Evolutionary conservation across 2,888 invertebrate species (phyloP), one percentile per base, ranked within the genome.

Genomic region (Ennomos fuscantarius): DNA sequence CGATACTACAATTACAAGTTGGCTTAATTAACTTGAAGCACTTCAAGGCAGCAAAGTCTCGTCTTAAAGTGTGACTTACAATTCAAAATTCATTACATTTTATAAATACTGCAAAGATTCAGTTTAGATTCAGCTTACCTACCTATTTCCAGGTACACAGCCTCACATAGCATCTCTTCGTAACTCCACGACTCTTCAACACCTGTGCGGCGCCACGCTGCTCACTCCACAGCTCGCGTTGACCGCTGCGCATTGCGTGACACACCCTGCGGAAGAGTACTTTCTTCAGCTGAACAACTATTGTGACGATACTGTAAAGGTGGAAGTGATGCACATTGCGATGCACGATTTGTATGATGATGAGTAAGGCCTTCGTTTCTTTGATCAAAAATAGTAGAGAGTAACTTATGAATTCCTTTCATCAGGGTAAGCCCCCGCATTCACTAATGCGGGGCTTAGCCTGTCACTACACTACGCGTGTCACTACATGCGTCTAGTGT

Each of bases 211-310:
- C 0, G 84, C 85, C 1, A 80, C 82, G 1, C 51, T 92, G 1
- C 59, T 93, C 6, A 76, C 85, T 1, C 62, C 72, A 8, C 49
- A 74, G 1, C 73, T 69, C 33, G 88, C 89, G 0, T 31, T 92
- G 37, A 92, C 92, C 6, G 89, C 91, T 0, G 92, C 92, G 0
- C 92, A 93, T 62, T 93, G 92, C 64, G 78, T 86, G 1, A 43
- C 65, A n/a, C 48, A 69, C 9, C 52, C 52, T 9, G 62, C 75
- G 8, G 36, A 67, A 0, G 64, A 80, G 8, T 92, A 89, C 50
- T 9, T 60, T 1, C 55, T 92, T 10, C 72, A 74, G 41, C 63
- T 92, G 3, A 86, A 82, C 62, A 92, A 92, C 67, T 72, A 78
- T 54, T 89, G 90, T 53, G 54, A 40, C 1, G 45, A 69, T 13